Percentiles rank a stretch among this genome's conserved stretches.
These are phyloP conservation scores for Cephonodes hylas DNA, from an alignment of 2,888 invertebrate genomes.

Conservation along the genomic window DNA sequence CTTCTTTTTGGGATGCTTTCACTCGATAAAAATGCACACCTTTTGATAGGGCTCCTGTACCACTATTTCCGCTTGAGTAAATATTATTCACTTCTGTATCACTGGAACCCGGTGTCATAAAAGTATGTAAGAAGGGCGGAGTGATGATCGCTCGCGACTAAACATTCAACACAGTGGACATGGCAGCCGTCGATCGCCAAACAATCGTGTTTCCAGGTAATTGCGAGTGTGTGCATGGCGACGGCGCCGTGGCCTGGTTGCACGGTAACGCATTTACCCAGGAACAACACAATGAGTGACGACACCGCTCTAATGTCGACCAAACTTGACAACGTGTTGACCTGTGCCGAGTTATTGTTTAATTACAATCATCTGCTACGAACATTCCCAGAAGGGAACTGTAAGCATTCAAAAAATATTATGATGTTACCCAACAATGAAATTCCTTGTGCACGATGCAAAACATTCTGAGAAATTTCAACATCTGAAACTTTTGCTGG, in stretches of 20 bases:
- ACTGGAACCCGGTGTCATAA: slow-evolving; percentile 11
- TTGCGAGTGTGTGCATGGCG: slow-evolving; percentile 17
- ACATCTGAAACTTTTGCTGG: neutral
- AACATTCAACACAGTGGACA: slow-evolving; percentile 48
- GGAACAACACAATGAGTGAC: slow-evolving; percentile 8
- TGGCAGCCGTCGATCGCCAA: slow-evolving; percentile 44
- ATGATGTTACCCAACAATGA: neutral
- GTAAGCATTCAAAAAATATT: neutral
- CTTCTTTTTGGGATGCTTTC: slow-evolving; percentile 1
- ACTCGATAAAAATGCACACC: neutral
- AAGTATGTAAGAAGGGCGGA: slow-evolving; percentile 26
- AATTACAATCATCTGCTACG: neutral
- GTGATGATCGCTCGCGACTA: slow-evolving; percentile 23
- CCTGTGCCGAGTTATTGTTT: neutral
- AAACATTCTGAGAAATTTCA: neutral
- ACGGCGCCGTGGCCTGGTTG: slow-evolving; percentile 47
- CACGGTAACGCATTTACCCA: slow-evolving; percentile 50
- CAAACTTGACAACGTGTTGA: neutral
- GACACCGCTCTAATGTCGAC: neutral
- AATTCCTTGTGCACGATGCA: neutral
- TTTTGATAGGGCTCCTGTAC: neutral
- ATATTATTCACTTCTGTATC: neutral
- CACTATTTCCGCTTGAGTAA: neutral
- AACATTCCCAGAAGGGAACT: slow-evolving; percentile 2
- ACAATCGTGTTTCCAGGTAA: slow-evolving; percentile 58